phyloP scores from a whole-genome alignment of 2,888 invertebrate genomes.

The Zaprionus lineosus region DNA sequence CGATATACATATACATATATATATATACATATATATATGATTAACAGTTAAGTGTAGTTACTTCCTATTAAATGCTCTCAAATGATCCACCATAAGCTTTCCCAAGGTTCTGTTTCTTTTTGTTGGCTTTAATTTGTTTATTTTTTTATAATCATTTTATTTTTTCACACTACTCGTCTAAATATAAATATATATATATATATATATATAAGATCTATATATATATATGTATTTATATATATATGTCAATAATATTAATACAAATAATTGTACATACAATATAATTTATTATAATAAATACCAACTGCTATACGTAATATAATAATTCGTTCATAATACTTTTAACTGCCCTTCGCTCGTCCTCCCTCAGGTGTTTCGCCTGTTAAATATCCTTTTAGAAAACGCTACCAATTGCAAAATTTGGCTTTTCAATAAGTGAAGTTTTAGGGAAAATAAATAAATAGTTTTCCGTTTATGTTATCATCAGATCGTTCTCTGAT shows the following conservation, averaged over 20 bases:
- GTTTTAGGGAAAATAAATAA: conserved; percentile 54
- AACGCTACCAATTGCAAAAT: conserved; percentile 38
- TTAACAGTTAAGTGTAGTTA: too few relatives aligned
- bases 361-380: conserved; percentile 22
- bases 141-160: conserved; percentile 23
- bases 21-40: too few relatives aligned
- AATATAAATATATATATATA: conserved; percentile 52
- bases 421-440: conserved; percentile 44
- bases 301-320: conserved; percentile 74
- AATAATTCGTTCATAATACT: conserved; percentile 72
- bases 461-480: conserved; percentile 39
- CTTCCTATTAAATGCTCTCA: not conserved
- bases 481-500: conserved; percentile 20
- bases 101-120: conserved; percentile 5
- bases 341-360: conserved; percentile 61
- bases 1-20: too few relatives aligned
- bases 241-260: conserved; percentile 70
- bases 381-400: conserved; percentile 24
- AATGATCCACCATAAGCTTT: not conserved
- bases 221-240: conserved; percentile 71
- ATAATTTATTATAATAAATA: conserved; percentile 73
- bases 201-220: conserved; percentile 67
- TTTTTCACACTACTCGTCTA: conserved; percentile 70
- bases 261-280: conserved; percentile 73
- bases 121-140: conserved; percentile 20